Percentiles rank a stretch among this genome's conserved stretches.
These are phyloP conservation scores for Marcusenius ussheri DNA, from an alignment of 2,113 vertebrate species.

Conservation along the genomic window DNA sequence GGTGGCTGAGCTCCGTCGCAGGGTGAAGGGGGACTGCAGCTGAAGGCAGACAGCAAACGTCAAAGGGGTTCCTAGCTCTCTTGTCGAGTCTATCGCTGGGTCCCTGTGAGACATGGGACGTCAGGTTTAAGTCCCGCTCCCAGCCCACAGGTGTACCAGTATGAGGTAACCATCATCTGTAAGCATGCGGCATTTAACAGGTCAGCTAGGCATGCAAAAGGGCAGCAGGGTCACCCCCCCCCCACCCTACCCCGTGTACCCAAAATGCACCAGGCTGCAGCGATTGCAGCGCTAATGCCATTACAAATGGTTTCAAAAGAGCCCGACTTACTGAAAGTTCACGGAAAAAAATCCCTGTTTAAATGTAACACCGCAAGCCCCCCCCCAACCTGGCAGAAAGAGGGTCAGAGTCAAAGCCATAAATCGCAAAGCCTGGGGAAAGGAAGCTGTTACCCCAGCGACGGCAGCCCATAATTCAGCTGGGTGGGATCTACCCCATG, in stretches of 20 bases:
- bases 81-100: background rate
- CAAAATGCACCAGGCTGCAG: background rate
- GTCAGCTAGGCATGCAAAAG: background rate
- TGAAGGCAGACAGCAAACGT: background rate
- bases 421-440: constrained; percentile 40
- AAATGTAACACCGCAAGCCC: background rate
- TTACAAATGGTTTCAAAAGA: background rate
- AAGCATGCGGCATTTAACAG: background rate
- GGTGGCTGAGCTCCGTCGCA: background rate
- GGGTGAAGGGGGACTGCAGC: background rate
- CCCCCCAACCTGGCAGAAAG: constrained; percentile 23
- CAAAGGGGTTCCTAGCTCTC: background rate
- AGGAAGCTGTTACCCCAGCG: constrained; percentile 17
- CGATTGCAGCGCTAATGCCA: background rate
- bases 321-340: background rate
- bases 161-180: background rate
- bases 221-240: background rate
- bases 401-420: constrained; percentile 37
- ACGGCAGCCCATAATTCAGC: constrained; percentile 15
- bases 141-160: background rate
- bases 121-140: background rate
- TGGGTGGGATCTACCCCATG: constrained; percentile 40
- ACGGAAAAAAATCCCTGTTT: background rate
- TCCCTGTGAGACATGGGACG: background rate
- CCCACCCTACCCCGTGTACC: background rate